Percentiles rank a stretch among this genome's conserved stretches.
Evolutionary conservation across 1,140 invertebrate genomes (phyloP).

Genomic region (Zaprionus capensis): DNA sequence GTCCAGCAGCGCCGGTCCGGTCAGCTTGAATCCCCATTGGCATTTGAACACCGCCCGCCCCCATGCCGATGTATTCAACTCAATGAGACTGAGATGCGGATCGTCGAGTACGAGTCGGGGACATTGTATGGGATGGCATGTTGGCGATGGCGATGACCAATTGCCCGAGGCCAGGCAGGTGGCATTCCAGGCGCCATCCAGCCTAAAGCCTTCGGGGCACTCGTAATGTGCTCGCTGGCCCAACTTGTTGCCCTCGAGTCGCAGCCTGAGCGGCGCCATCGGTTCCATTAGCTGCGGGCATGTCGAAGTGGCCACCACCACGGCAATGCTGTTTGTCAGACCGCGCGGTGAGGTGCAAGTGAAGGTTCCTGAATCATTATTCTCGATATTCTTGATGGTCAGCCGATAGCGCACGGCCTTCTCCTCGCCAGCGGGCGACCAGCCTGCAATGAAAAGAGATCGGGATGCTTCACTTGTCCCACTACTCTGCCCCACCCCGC

Average conservation of each 20-base stretch:
- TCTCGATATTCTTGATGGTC: conserved; percentile 92
- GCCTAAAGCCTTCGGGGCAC: conserved; percentile 89
- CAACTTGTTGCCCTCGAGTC: conserved; percentile 88
- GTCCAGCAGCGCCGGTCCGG: conserved; percentile 89
- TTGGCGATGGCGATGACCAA: conserved; percentile 90
- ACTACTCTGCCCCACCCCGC: neutral
- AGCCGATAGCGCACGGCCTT: conserved; percentile 92
- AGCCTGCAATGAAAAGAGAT: conserved; percentile 86
- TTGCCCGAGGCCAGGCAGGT: conserved; percentile 92
- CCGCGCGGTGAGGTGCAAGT: conserved; percentile 93
- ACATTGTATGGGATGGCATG: conserved; percentile 90
- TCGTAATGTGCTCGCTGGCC: conserved; percentile 86
- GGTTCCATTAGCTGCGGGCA: conserved; percentile 85
- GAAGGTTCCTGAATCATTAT: conserved; percentile 92
- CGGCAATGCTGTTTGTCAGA: conserved; percentile 90
- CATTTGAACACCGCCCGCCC: conserved; percentile 92
- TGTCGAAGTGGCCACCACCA: conserved; percentile 89
- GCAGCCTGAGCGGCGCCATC: conserved; percentile 85
- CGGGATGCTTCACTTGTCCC: neutral
- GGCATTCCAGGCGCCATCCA: conserved; percentile 88
- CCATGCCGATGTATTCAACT: conserved; percentile 86
- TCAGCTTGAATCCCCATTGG: conserved; percentile 91
- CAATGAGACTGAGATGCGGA: conserved; percentile 85
- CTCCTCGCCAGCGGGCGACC: conserved; percentile 91
- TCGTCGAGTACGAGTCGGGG: conserved; percentile 87